Conservation (phyloP, 1,140 invertebrate genomes). For the Trissolcus basalis region DNA sequence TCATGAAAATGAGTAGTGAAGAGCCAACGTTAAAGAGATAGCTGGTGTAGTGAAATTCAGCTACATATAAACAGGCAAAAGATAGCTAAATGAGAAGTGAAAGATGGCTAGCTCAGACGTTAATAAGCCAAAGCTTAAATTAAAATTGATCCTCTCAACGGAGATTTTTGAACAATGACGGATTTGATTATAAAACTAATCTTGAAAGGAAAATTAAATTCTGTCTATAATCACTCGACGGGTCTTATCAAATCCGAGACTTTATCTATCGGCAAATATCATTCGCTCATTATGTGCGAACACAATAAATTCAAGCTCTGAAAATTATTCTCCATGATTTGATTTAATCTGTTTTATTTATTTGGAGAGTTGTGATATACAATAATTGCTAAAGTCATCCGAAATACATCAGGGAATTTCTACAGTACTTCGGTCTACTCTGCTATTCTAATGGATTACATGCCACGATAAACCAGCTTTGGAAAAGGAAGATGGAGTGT, state of each 20-base stretch:
- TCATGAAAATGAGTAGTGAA: constrained; percentile 22
- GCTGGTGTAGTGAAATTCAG: constrained; percentile 29
- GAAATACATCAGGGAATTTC: constrained; percentile 56
- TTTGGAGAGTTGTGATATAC: constrained; percentile 41
- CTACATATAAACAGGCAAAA: constrained; percentile 14
- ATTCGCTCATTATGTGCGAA: no score
- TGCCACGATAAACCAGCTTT: constrained; percentile 57
- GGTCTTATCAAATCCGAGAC: no score
- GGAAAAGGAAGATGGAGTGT: constrained; percentile 60
- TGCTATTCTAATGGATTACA: constrained; percentile 62
- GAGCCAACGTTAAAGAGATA: constrained; percentile 34
- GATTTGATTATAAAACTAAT: no score
- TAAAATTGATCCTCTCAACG: constrained; percentile 56
- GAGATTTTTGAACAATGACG: background rate
- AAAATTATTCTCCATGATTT: constrained; percentile 20
- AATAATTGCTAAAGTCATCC: constrained; percentile 57
- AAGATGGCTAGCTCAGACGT: constrained; percentile 31
- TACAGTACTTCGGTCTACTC: constrained; percentile 50
- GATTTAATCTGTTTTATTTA: constrained; percentile 42
- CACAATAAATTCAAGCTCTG: constrained; percentile 8
- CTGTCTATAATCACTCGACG: no score
- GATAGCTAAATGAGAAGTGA: constrained; percentile 35
- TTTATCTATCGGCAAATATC: no score
- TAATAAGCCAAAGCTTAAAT: constrained; percentile 68
- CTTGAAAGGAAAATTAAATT: no score